Base-by-base conservation (phyloP, 2,113 vertebrate species). In the Alligator sinensis region DNA sequence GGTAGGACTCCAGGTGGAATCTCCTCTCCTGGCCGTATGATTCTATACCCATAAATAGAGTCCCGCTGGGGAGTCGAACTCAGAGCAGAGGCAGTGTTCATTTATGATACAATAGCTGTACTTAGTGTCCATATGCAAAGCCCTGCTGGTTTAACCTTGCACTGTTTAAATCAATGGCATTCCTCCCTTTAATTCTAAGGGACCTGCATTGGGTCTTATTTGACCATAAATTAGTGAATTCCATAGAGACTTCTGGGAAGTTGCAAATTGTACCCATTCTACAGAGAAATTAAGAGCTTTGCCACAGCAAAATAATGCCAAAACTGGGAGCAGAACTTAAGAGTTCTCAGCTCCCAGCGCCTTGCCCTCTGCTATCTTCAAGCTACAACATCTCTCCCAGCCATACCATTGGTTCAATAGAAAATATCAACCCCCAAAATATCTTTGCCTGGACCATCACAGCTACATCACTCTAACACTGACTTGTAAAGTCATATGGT, bases 1-100 rank as follows among this genome's bases (percentile, higher is more conserved):
- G 96, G 96, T 95, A 85, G 79, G 81, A 82, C 94, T 96, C 96
- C 96, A 95, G 96, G 94, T 94, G 96, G 96, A 96, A 92, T 96
- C 96, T 94, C 96, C 92, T 96, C 88, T 88, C 95, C 92, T 96
- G 82, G 92, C 91, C 86, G 5, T 13, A 3, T 72, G 88, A 75
- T 94, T 89, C 93, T 91, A 90, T 16, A 1, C 95, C 95, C 82
- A 96, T 94, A 94, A 94, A 18, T 6, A 2, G 58, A 84, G 82
- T 59, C 38, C 62, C 4, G 18, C 84, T 85, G 92, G 91, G 1
- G 6, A 89, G 95, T 90, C 94, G 91, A 88, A 90, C 92, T 94
- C 2, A 2, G 88, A 92, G 95, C 92, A 30, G 94, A 83, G 94
- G 95, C 62, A 28, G 70, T 11, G 78, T 89, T 95, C 93, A 9